These are phyloP conservation scores for Tragelaphus scriptus DNA, from an alignment of 2,113 vertebrate species.

Conservation along the genomic window DNA sequence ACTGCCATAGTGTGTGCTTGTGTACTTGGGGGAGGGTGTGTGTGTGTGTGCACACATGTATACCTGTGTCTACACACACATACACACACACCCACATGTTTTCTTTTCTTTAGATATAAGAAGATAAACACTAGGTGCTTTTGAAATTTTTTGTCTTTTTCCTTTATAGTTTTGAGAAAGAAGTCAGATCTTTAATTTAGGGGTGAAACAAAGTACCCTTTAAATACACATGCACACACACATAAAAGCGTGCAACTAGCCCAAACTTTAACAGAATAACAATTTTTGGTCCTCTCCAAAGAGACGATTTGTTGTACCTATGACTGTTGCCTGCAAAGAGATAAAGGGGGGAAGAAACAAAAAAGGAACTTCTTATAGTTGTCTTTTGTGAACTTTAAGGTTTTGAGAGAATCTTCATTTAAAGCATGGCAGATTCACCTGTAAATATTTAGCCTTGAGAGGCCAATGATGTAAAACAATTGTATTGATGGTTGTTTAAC, in stretches of 20 bases:
- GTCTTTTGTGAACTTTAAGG: conserved; percentile 96
- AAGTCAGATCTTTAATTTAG: conserved; percentile 69
- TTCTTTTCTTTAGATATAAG: conserved; percentile 75
- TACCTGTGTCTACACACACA: conserved; percentile 41
- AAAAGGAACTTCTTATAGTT: conserved; percentile 84
- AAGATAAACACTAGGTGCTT: conserved; percentile 84
- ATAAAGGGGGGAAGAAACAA: conserved; percentile 21
- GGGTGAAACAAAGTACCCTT: conserved; percentile 61
- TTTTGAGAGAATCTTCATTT: conserved; percentile 93
- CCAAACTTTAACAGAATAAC: conserved; percentile 77
- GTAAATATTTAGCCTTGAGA: conserved; percentile 96
- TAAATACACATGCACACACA: conserved; percentile 40
- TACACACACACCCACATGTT: conserved; percentile 66
- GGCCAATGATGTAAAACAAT: conserved; percentile 97
- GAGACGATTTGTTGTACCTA: conserved; percentile 88
- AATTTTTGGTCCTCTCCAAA: conserved; percentile 88
- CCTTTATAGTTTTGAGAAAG: conserved; percentile 58
- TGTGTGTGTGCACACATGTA: background rate
- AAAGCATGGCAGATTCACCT: conserved; percentile 97
- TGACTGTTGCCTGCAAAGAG: conserved; percentile 90
- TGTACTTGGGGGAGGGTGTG: conserved; percentile 4
- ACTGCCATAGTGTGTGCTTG: conserved; percentile 78
- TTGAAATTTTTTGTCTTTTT: conserved; percentile 69
- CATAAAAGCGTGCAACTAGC: conserved; percentile 63
- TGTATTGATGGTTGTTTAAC: conserved; percentile 96